phyloP scores from a whole-genome alignment of 2,797 vertebrate genomes.

The Onychomys arenicola region DNA sequence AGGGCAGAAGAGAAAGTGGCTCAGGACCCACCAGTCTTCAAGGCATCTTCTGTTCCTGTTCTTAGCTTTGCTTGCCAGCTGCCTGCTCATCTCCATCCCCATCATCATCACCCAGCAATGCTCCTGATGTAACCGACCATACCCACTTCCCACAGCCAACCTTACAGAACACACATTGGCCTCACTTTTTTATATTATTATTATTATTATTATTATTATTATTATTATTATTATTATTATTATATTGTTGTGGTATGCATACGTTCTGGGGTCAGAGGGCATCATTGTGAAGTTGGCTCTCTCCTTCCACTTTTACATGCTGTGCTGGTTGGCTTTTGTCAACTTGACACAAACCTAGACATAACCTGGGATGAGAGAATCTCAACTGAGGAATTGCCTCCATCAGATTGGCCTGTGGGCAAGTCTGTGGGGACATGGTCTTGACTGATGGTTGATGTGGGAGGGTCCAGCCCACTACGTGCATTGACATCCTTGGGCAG shows the following conservation, averaged over 20 bases:
- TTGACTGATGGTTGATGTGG: not conserved
- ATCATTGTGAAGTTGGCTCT: not conserved
- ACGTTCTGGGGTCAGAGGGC: not conserved
- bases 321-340: not conserved
- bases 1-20: not conserved
- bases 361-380: not conserved
- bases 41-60: not conserved
- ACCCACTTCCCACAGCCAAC: not conserved
- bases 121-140: not conserved
- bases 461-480: not conserved
- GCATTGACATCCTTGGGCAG: not conserved
- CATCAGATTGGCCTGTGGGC: not conserved
- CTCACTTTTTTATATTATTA: not conserved
- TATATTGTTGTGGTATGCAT: fast-evolving
- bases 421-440: not conserved
- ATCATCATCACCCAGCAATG: not conserved
- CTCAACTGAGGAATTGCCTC: not conserved
- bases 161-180: not conserved
- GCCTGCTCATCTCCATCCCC: not conserved
- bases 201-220: not conserved
- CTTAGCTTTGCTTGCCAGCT: not conserved
- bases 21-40: not conserved
- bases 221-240: not conserved
- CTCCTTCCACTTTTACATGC: not conserved
- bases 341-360: not conserved